Evolutionary conservation across 2,113 vertebrate genomes (phyloP).

Genomic region (Desmodus rotundus): DNA sequence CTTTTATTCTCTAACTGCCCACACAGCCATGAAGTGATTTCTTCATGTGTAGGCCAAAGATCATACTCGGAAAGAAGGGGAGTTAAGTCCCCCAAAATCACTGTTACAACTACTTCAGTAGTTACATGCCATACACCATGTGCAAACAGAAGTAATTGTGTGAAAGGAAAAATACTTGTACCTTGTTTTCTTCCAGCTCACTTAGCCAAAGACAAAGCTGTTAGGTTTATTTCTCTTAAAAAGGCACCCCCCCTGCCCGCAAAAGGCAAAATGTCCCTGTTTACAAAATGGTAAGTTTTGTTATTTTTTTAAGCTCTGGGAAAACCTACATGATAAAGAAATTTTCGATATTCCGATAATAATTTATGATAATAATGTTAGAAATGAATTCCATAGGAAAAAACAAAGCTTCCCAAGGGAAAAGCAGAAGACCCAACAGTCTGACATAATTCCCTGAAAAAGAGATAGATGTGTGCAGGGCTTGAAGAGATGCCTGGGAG

Average conservation of each 20-base stretch:
- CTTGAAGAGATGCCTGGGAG: neutral
- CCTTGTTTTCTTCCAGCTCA: neutral
- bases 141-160: neutral
- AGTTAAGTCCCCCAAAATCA: neutral
- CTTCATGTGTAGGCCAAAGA: neutral
- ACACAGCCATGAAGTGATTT: neutral
- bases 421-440: neutral
- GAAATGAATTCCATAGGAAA: neutral
- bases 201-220: neutral
- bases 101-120: neutral
- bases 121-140: neutral
- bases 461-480: neutral
- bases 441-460: neutral
- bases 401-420: neutral
- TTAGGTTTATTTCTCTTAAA: neutral
- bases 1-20: neutral
- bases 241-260: neutral
- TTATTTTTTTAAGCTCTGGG: neutral
- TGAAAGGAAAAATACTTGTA: neutral
- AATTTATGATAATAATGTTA: slow-evolving; percentile 20
- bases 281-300: neutral
- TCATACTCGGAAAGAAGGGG: neutral
- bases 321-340: neutral
- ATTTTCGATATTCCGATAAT: no score
- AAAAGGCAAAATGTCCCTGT: neutral